Evolutionary conservation across 1,140 invertebrate species (phyloP), one percentile per base, ranked within the genome.

Genomic region (Calliphora vicina): DNA sequence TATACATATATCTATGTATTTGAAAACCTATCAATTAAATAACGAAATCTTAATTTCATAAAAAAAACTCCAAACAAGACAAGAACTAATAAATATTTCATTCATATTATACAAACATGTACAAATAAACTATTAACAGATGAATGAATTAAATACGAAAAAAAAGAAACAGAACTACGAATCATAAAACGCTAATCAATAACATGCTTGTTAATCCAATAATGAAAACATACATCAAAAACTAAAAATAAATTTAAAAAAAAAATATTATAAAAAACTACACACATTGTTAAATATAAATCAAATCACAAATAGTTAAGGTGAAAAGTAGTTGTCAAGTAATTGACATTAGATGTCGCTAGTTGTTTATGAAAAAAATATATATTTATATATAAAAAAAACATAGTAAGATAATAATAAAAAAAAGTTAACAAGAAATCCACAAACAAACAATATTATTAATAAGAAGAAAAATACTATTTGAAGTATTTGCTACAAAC

Each of bases 251-350:
- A 29, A 2, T 6, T 35, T 35, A 2, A 35, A 35, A 35, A 35
- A 35, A 6, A 2, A 10, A 35, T 8, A 8, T 35, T 17, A 17
- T 17, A n/a, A 57, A 57, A 57, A 57, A 57, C 45, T n/a, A 57
- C 50, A 57, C 20, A 78, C 13, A 78, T 78, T 78, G 74, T 78
- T 78, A 78, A 43, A 78, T 20, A 78, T 78, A 78, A 78, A 78
- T 78, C 74, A 78, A 78, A 78, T 78, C 74, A 78, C 35, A 78
- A 78, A 78, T 45, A 78, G 35, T 78, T 78, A 43, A 78, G 74
- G 74, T 78, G 74, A 78, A 78, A 78, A 78, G 74, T 78, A 78
- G 74, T 78, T 78, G 74, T 78, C 74, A 78, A 78, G 74, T 78
- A 78, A 78, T 45, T 78, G 74, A 78, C 74, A 78, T 78, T 45